A percentile compares a stretch with the other conserved stretches of the same genome.
phyloP scores from a whole-genome alignment of 2,888 invertebrate species.

The Dolomedes plantarius region DNA sequence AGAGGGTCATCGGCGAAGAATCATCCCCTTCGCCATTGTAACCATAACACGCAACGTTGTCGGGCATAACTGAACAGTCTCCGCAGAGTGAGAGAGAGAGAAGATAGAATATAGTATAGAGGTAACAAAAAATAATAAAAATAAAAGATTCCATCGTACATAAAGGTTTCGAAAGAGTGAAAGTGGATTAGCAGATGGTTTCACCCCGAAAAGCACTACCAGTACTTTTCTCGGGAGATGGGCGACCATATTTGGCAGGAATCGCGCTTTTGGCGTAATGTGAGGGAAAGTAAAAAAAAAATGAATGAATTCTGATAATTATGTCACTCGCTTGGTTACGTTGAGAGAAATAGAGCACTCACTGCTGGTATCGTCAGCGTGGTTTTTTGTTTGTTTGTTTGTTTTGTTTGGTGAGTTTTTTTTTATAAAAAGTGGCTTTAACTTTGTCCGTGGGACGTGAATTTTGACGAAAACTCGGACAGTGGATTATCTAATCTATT shows the following conservation, averaged over 20 bases:
- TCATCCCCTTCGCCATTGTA: constrained; percentile 32
- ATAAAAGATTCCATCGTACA: constrained; percentile 20
- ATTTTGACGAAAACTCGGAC: no score
- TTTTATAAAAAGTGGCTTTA: no score
- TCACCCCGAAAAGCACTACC: constrained; percentile 5
- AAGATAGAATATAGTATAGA: background rate
- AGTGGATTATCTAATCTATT: no score
- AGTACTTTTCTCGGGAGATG: background rate
- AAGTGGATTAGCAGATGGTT: constrained; percentile 40
- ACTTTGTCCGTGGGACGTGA: no score
- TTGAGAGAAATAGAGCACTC: no score
- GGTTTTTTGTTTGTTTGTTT: no score
- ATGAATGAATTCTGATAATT: no score
- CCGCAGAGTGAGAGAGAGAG: background rate
- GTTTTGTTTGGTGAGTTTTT: no score
- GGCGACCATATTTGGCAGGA: background rate
- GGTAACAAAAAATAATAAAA: background rate
- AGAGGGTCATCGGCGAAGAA: constrained; percentile 48
- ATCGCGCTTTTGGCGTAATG: background rate
- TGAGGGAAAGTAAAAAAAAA: no score
- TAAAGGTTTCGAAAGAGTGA: constrained; percentile 52
- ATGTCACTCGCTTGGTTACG: no score
- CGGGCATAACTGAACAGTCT: constrained; percentile 17
- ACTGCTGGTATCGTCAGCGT: no score
- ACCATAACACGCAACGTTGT: constrained; percentile 40